Evolutionary conservation across 2,888 invertebrate genomes (phyloP).

Genomic region (Thereva unica): DNA sequence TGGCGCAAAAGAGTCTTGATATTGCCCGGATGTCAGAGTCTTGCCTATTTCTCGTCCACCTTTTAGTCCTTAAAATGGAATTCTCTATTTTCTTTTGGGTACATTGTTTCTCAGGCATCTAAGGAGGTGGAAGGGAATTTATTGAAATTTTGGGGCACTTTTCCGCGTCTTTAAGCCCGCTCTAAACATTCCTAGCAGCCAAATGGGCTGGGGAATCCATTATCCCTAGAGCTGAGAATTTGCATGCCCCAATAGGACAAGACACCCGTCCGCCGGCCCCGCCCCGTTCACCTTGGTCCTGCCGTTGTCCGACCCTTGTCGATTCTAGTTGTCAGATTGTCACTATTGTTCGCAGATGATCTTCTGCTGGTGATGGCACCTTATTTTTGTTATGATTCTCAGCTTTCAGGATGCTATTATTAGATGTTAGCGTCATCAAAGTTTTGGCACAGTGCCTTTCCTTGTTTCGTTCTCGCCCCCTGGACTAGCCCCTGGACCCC

Average conservation of each 20-base stretch:
- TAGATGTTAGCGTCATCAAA: conserved; percentile 18
- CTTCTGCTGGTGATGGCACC: conserved; percentile 12
- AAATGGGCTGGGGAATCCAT: no score
- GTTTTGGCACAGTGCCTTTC: conserved; percentile 18
- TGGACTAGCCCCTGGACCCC: not conserved
- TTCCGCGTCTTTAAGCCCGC: no score
- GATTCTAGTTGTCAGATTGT: not conserved
- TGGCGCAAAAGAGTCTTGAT: conserved; percentile 11
- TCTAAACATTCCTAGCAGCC: no score
- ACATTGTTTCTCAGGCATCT: no score
- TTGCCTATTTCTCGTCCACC: not conserved
- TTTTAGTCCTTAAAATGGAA: not conserved
- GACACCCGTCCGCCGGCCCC: not conserved
- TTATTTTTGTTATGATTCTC: conserved; percentile 30
- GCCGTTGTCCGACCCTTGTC: not conserved
- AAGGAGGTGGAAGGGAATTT: no score
- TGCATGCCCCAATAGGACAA: no score
- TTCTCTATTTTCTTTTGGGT: not conserved
- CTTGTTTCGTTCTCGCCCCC: conserved; percentile 1
- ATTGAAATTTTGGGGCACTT: no score
- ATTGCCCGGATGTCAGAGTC: conserved; percentile 2
- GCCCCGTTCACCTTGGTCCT: not conserved
- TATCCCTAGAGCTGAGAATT: no score
- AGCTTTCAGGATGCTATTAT: conserved; percentile 18
- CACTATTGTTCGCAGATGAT: conserved; percentile 1